Base-by-base conservation (phyloP, 2,888 invertebrate species). In the Ceriagrion tenellum region DNA sequence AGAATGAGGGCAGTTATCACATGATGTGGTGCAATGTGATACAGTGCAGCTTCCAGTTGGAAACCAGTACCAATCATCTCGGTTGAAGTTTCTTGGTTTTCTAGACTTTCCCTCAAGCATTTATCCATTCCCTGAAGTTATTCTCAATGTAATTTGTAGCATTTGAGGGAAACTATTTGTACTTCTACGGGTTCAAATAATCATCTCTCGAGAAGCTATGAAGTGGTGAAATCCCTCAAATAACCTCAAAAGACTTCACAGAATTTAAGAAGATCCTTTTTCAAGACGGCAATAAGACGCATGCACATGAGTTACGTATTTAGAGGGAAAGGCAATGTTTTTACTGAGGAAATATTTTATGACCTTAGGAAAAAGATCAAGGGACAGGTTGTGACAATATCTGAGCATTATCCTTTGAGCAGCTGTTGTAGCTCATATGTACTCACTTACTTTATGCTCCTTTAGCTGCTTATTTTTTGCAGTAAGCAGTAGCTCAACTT, bases 261-360 rank as follows among this genome's bases (percentile, higher is more conserved):
- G 63, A 69, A 93, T n/a, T 47, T 18, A 93, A n/a, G 40, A 35
- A 40, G 47, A 74, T 69, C 47, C 91, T 63, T 63, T 63, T 35
- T 93, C 47, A 63, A 74, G 93, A 69, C 30, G 93, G 93, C 93
- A 93, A 93, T 93, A 93, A 93, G n/a, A 47, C 74, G 47, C 93
- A 69, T 47, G 47, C 13, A 26, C 12, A 55, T 69, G 93, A 93
- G 20, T 16, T n/a, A 18, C 74, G 40, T 55, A n/a, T 47, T 69
- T 47, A 47, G 69, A 93, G 8, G 35, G 55, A 93, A 74, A 59
- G 26, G 40, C 63, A 55, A 74, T 93, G 30, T 47, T 74, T 93
- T 74, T n/a, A 93, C 69, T 35, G 23, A 74, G 89, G 40, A 91
- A 91, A 69, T 63, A 74, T 93, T 59, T 74, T 93, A 4, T 93